Base-by-base conservation (phyloP, 2,797 vertebrate species). In the Myoxocephalus aenaeus region DNA sequence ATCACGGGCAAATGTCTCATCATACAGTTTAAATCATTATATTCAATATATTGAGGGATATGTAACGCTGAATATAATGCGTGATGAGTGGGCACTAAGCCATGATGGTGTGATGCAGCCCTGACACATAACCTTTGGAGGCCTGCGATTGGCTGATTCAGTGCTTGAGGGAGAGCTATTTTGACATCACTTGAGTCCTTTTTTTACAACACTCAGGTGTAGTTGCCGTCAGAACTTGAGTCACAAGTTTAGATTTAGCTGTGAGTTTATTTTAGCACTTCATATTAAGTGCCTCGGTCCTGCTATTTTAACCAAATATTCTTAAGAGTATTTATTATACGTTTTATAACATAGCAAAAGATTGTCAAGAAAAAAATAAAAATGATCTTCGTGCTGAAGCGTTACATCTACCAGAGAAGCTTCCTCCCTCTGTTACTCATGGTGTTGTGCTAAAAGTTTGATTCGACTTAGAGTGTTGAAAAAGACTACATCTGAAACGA, bases 401-500 rank as follows among this genome's bases (percentile, higher is more conserved):
- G 34, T 48, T 53, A n/a, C n/a, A 18, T 38, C 27, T 66, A 51
- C 66, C 57, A 67, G 44, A 65, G 48, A 80, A 40, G 51, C 67
- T 71, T 69, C 64, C 69, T 38, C 15, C 50, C 75, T 67, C n/a
- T 77, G 18, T 80, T 70, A 36, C 61, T 68, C 54, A 46, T 22
- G 5, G 27, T 44, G 61, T 73, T 48, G 27, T 44, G 81, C 75
- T 72, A 46, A 79, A 74, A 84, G 74, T 88, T 70, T 80, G 81
- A 82, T 80, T 79, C 70, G 73, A 65, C 66, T 83, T 77, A 79
- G 88, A 87, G 80, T 86, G 77, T 70, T 75, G 77, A 83, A 51
- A 18, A 59, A 7, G 32, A 61, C 63, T n/a, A n/a, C n/a, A n/a
- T n/a, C n/a, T n/a, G n/a, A n/a, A n/a, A n/a, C n/a, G n/a, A n/a